Conservation (phyloP, 2,113 vertebrate genomes). For the Rutilus rutilus region DNA sequence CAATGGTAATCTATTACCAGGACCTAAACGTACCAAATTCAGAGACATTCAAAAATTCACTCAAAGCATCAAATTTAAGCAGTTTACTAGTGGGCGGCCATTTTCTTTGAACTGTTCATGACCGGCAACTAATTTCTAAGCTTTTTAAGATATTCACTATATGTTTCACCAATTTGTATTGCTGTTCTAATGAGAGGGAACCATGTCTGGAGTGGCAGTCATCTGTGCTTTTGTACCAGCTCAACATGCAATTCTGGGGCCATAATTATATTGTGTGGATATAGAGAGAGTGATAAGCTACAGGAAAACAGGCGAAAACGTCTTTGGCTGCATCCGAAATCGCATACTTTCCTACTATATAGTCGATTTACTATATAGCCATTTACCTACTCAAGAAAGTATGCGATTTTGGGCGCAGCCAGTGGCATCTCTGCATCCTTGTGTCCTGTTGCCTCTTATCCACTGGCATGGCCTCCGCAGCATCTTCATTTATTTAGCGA, state of each 20-base stretch:
- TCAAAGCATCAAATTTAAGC: neutral
- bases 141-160: neutral
- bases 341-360: too few relatives aligned
- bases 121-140: neutral
- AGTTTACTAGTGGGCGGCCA: neutral
- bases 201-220: neutral
- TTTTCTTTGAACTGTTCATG: neutral
- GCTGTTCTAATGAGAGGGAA: neutral
- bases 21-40: neutral
- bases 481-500: neutral
- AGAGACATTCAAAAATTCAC: neutral
- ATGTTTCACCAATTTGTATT: slow-evolving; percentile 15
- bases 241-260: neutral
- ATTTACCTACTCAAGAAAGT: too few relatives aligned
- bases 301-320: neutral
- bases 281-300: slow-evolving; percentile 9
- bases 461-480: neutral
- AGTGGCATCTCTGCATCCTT: neutral
- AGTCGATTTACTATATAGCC: too few relatives aligned
- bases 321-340: too few relatives aligned
- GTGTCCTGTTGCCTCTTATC: neutral
- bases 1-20: neutral
- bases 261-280: slow-evolving; percentile 8
- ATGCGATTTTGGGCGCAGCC: too few relatives aligned
- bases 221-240: neutral